Evolutionary conservation across 2,888 invertebrate genomes (phyloP).

Genomic region (Mechanitis mazaeus): DNA sequence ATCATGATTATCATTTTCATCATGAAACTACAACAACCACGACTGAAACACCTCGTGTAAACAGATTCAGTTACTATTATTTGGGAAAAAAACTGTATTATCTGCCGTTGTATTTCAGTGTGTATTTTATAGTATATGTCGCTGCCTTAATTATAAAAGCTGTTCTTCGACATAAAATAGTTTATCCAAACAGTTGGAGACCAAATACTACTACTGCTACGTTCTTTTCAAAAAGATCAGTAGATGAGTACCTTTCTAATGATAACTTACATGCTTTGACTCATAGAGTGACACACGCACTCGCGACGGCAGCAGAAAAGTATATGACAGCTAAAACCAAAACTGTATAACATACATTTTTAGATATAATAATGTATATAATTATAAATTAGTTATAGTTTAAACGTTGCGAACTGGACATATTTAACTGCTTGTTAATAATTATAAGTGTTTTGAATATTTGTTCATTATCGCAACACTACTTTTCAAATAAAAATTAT

Average conservation of each 20-base stretch:
- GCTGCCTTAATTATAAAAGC: constrained; percentile 84
- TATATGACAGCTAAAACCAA: constrained; percentile 42
- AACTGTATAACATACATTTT: constrained; percentile 21
- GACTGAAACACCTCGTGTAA: constrained; percentile 76
- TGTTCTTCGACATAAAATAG: constrained; percentile 83
- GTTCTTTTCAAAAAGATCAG: constrained; percentile 64
- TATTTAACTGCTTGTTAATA: constrained; percentile 44
- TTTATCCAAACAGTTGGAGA: constrained; percentile 76
- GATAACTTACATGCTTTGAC: constrained; percentile 71
- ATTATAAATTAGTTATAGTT: constrained; percentile 13
- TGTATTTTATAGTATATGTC: constrained; percentile 82
- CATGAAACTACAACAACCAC: constrained; percentile 58
- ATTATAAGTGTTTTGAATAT: constrained; percentile 45
- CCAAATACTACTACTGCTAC: constrained; percentile 58
- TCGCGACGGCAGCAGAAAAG: constrained; percentile 60
- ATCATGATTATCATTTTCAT: constrained; percentile 51
- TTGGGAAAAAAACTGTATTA: constrained; percentile 86
- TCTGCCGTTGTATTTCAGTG: constrained; percentile 84
- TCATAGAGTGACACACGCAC: constrained; percentile 62
- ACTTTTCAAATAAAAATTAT: constrained; percentile 7
- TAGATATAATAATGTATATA: constrained; percentile 8
- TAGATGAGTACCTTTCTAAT: constrained; percentile 65
- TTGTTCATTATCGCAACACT: constrained; percentile 66
- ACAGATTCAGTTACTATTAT: constrained; percentile 84
- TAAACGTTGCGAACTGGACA: constrained; percentile 67